Evolutionary conservation across 2,113 vertebrate species (phyloP).

Genomic region (Phyllostomus hastatus): DNA sequence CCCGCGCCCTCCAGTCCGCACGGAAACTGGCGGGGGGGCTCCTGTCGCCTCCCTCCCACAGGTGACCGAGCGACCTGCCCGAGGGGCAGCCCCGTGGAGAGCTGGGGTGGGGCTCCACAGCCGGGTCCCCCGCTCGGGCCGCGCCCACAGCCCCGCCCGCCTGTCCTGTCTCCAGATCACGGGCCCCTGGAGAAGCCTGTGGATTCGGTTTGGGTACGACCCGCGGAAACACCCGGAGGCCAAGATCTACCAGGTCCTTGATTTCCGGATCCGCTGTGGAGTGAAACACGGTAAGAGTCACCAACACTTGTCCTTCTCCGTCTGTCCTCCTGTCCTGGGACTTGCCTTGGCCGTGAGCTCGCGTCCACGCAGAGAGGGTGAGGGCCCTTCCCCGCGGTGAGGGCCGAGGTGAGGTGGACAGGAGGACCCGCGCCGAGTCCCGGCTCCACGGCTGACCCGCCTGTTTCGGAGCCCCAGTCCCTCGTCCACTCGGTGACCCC

Average conservation of each 20-base stretch:
- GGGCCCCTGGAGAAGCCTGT: conserved; percentile 97
- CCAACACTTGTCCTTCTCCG: not conserved
- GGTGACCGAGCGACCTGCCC: not conserved
- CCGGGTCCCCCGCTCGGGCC: not conserved
- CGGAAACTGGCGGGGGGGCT: accelerated
- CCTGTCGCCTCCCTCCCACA: not conserved
- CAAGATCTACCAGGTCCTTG: conserved; percentile 95
- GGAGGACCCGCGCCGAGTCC: not conserved
- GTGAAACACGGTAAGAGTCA: conserved; percentile 89
- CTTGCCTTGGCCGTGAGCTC: not conserved
- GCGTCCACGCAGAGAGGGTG: accelerated
- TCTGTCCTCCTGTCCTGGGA: accelerated
- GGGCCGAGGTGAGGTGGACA: not conserved
- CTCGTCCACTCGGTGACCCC: accelerated
- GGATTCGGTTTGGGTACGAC: conserved; percentile 94
- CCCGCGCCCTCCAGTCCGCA: not conserved
- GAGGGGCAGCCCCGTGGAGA: accelerated
- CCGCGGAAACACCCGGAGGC: conserved; percentile 89
- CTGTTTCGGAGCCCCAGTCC: accelerated
- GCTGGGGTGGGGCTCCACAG: not conserved
- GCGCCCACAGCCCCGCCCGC: not conserved
- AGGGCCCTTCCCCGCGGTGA: not conserved
- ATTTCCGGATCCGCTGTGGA: conserved; percentile 96
- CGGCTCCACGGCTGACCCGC: not conserved
- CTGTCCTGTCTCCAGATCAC: conserved; percentile 86